These are phyloP conservation scores for Sylvia atricapilla DNA, from an alignment of 2,113 vertebrate genomes.

Conservation along the genomic window DNA sequence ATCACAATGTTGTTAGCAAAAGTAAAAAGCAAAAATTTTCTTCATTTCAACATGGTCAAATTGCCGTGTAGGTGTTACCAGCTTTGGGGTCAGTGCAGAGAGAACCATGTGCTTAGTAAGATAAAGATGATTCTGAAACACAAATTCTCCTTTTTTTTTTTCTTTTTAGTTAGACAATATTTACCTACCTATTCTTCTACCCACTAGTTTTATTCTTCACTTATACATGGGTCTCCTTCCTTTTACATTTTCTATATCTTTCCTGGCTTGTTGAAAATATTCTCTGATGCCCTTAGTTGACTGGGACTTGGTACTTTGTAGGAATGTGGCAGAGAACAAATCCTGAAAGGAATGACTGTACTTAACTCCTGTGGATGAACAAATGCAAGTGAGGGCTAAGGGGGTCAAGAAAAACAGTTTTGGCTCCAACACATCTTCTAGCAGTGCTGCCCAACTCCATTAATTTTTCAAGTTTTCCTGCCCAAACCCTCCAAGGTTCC, in stretches of 20 bases:
- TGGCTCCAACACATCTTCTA: background rate
- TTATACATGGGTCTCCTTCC: background rate
- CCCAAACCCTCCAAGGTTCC: accelerated
- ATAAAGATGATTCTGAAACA: background rate
- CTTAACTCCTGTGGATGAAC: background rate
- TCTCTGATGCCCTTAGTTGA: background rate
- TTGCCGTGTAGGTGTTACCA: background rate
- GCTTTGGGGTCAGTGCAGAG: background rate
- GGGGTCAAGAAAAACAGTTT: background rate
- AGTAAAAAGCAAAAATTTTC: background rate
- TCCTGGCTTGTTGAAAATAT: background rate
- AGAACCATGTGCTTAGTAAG: background rate
- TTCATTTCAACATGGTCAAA: background rate
- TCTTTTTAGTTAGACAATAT: background rate
- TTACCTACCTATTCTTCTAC: background rate
- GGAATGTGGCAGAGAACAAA: background rate
- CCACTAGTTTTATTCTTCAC: background rate
- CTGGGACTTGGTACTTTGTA: background rate
- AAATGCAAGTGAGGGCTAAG: background rate
- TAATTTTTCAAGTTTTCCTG: accelerated
- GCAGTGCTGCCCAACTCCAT: accelerated
- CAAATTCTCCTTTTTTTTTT: background rate
- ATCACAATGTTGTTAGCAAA: background rate
- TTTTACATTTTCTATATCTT: background rate
- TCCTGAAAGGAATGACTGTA: background rate